A percentile compares a stretch with the other conserved stretches of the same genome.
Conservation (phyloP, 2,888 invertebrate genomes). For the Andrena camellia region DNA sequence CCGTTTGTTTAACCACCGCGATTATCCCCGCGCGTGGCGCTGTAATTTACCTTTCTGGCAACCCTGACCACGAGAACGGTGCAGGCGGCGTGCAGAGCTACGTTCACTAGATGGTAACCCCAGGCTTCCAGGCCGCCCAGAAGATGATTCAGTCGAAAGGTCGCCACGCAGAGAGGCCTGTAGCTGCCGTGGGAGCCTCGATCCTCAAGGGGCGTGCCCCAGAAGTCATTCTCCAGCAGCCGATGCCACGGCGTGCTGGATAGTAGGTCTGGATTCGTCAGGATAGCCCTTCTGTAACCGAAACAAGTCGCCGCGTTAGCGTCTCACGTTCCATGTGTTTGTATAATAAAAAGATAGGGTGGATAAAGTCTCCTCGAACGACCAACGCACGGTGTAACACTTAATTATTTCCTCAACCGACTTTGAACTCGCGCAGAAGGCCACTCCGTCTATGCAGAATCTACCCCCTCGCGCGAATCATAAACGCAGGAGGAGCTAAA, state of each 20-base stretch:
- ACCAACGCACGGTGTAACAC: too few relatives aligned
- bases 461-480: slow-evolving; percentile 8
- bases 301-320: not conserved
- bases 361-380: too few relatives aligned
- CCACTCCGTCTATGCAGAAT: not conserved
- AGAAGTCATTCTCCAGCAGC: slow-evolving; percentile 97
- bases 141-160: slow-evolving; percentile 94
- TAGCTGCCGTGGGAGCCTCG: slow-evolving; percentile 98
- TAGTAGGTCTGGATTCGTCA: slow-evolving; percentile 96
- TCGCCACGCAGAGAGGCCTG: slow-evolving; percentile 95
- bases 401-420: not conserved
- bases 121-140: slow-evolving; percentile 92
- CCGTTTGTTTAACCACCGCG: slow-evolving; percentile 11
- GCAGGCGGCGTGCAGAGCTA: slow-evolving; percentile 94
- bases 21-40: not conserved
- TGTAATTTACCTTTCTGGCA: slow-evolving; percentile 87
- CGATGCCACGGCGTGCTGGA: slow-evolving; percentile 93
- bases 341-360: too few relatives aligned
- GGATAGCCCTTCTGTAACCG: slow-evolving; percentile 94
- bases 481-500: slow-evolving; percentile 9
- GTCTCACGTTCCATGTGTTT: not conserved
- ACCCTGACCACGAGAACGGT: slow-evolving; percentile 93
- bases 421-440: not conserved
- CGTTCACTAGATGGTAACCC: slow-evolving; percentile 95
- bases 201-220: slow-evolving; percentile 98